Evolutionary conservation across 2,888 invertebrate genomes (phyloP).

Genomic region (Cyclophora punctaria): DNA sequence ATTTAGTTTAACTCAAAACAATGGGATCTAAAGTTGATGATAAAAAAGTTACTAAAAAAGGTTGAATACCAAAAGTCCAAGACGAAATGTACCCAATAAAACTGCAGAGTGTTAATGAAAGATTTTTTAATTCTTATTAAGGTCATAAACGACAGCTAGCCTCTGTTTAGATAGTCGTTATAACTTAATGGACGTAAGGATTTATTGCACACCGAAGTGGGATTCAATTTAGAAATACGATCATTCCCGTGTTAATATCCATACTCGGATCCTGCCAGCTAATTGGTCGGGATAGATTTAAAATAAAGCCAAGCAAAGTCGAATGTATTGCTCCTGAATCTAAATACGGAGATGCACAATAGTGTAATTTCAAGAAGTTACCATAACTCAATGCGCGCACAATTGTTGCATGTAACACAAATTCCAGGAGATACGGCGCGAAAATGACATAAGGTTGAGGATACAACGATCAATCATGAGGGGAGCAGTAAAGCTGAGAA

Average conservation of each 20-base stretch:
- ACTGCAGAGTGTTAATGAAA: too few species aligned
- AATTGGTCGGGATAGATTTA: slow-evolving; percentile 9
- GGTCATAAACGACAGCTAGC: slow-evolving; percentile 59
- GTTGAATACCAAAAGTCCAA: slow-evolving; percentile 7
- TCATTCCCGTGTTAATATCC: slow-evolving; percentile 60
- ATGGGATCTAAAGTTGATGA: too few species aligned
- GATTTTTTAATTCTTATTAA: slow-evolving; percentile 29
- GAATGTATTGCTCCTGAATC: slow-evolving; percentile 5
- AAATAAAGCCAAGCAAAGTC: neutral
- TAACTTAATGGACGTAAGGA: slow-evolving; percentile 61
- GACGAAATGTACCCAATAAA: too few species aligned
- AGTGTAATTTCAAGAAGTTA: slow-evolving; percentile 51
- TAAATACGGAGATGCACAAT: slow-evolving; percentile 20
- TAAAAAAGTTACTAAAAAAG: neutral
- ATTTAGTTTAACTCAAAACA: too few species aligned
- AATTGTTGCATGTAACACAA: slow-evolving; percentile 66
- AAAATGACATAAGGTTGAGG: slow-evolving; percentile 71
- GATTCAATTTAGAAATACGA: slow-evolving; percentile 67
- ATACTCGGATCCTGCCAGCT: slow-evolving; percentile 32
- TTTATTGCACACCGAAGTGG: slow-evolving; percentile 57
- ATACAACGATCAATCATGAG: slow-evolving; percentile 73
- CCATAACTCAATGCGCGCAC: slow-evolving; percentile 58
- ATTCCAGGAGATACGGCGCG: slow-evolving; percentile 65
- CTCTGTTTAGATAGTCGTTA: slow-evolving; percentile 71
- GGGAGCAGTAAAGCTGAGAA: slow-evolving; percentile 71